These are phyloP conservation scores for Hybognathus amarus DNA, from an alignment of 2,797 vertebrate species.

Conservation along the genomic window DNA sequence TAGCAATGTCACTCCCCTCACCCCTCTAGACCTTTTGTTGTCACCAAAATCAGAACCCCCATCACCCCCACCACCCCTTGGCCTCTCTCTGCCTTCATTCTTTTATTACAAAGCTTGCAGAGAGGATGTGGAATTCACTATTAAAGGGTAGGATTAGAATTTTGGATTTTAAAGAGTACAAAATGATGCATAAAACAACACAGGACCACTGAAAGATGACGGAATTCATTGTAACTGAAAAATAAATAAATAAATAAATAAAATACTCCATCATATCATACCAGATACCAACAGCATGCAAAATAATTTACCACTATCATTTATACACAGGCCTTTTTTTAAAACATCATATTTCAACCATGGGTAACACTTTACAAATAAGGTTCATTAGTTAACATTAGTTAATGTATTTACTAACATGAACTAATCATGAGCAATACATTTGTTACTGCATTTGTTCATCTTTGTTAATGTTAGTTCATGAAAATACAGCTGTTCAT, in stretches of 20 bases:
- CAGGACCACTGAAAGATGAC: neutral
- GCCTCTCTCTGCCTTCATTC: neutral
- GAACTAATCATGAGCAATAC: too few species aligned
- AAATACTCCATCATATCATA: neutral
- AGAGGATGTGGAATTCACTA: neutral
- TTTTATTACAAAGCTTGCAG: constrained; percentile 9
- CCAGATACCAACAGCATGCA: neutral
- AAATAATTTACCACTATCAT: constrained; percentile 9
- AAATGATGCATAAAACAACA: neutral
- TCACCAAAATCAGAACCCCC: neutral
- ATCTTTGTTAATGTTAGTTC: too few species aligned
- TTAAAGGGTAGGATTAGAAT: neutral
- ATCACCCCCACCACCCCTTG: neutral
- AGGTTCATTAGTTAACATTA: too few species aligned
- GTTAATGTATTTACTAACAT: too few species aligned
- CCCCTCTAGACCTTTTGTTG: neutral
- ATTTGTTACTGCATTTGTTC: too few species aligned
- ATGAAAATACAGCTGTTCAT: too few species aligned
- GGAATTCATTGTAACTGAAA: neutral
- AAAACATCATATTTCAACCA: constrained; percentile 15
- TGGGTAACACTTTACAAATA: too few species aligned
- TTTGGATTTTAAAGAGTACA: constrained; percentile 6
- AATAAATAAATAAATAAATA: too few species aligned
- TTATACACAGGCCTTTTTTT: neutral
- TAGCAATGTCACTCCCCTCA: constrained; percentile 64